Percentiles rank a stretch among this genome's conserved stretches.
Conservation (phyloP, 2,888 invertebrate genomes). For the Pristionchus maxplancki region DNA sequence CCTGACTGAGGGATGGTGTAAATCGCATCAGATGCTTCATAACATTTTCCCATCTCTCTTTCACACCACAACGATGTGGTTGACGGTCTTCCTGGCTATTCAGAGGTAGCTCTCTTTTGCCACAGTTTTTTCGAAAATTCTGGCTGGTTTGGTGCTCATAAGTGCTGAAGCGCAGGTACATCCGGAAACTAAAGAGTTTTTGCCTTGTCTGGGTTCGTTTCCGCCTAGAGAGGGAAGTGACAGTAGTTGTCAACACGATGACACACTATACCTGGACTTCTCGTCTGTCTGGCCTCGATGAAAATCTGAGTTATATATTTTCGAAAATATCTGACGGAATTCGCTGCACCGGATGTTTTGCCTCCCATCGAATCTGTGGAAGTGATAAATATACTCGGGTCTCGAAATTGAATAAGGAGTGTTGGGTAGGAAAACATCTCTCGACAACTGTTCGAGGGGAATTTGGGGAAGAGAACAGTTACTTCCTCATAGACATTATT, state of each 20-base stretch:
- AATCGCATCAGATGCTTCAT: constrained; percentile 81
- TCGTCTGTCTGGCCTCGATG: background rate
- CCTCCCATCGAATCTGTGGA: background rate
- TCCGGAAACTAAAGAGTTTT: background rate
- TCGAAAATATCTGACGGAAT: too few species aligned
- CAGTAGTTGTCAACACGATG: background rate
- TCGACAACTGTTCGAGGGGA: background rate
- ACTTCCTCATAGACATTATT: too few species aligned
- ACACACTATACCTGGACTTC: too few species aligned
- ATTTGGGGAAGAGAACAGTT: too few species aligned
- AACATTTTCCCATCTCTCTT: constrained; percentile 86
- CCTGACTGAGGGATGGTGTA: constrained; percentile 55
- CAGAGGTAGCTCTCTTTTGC: constrained; percentile 81
- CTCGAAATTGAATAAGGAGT: constrained; percentile 18
- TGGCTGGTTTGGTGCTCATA: background rate
- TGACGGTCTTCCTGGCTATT: constrained; percentile 90
- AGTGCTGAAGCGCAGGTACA: background rate
- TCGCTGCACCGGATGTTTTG: background rate
- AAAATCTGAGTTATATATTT: too few species aligned
- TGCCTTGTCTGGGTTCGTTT: background rate
- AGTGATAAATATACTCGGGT: constrained; percentile 9
- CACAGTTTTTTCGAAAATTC: background rate
- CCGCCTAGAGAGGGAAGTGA: background rate
- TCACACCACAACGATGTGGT: constrained; percentile 94
- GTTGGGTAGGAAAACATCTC: background rate